phyloP scores from a whole-genome alignment of 2,888 invertebrate species.

The Synergus itoensis region DNA sequence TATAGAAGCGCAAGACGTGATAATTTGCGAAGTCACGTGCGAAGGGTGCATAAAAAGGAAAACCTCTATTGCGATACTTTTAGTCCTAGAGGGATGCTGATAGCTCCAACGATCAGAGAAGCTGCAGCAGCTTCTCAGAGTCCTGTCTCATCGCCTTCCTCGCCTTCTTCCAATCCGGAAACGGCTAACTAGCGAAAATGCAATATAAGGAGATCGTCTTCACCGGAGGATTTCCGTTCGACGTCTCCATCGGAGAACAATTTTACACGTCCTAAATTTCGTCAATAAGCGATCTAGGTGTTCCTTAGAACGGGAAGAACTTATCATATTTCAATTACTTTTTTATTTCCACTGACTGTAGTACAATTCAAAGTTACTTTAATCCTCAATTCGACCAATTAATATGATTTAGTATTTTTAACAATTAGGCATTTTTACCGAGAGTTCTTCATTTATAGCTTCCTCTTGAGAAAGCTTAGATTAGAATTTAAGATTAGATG shows the following conservation, averaged over 20 bases:
- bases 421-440: neutral
- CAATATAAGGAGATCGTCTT: slow-evolving; percentile 21
- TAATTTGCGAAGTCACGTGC: slow-evolving; percentile 80
- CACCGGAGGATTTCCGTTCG: slow-evolving; percentile 39
- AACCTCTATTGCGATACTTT: slow-evolving; percentile 81
- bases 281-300: slow-evolving; percentile 61
- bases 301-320: slow-evolving; percentile 45
- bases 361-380: too few species aligned
- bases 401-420: neutral
- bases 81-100: slow-evolving; percentile 79
- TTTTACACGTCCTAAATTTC: slow-evolving; percentile 57
- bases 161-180: slow-evolving; percentile 68
- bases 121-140: slow-evolving; percentile 58
- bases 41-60: slow-evolving; percentile 80
- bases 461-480: too few species aligned
- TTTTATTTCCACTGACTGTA: neutral
- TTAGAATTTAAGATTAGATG: too few species aligned
- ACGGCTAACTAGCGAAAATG: slow-evolving; percentile 65
- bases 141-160: slow-evolving; percentile 69
- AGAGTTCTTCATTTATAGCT: too few species aligned
- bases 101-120: slow-evolving; percentile 67
- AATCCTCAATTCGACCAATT: too few species aligned
- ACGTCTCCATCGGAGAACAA: slow-evolving; percentile 49
- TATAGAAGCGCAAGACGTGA: slow-evolving; percentile 80
- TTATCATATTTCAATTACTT: neutral